Percentiles rank a stretch among this genome's conserved stretches.
These are phyloP conservation scores for Protobothrops mucrosquamatus DNA, from an alignment of 2,113 vertebrate genomes.

Conservation along the genomic window DNA sequence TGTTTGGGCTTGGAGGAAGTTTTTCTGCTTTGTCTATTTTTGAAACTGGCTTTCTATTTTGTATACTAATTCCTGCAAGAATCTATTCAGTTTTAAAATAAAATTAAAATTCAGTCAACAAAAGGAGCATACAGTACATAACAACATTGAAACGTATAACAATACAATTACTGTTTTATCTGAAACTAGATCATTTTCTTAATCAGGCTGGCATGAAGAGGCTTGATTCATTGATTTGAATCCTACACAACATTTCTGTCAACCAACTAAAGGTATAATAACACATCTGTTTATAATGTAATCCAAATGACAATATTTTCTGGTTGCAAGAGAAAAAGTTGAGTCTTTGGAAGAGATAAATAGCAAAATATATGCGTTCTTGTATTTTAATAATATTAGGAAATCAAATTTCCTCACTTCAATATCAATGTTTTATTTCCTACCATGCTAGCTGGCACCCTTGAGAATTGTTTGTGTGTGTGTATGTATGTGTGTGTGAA, in stretches of 20 bases:
- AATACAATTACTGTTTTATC: not conserved
- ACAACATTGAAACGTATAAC: not conserved
- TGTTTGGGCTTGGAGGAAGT: not conserved
- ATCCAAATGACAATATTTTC: not conserved
- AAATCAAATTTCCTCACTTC: not conserved
- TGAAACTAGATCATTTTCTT: not conserved
- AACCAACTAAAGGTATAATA: not conserved
- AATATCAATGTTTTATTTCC: not conserved
- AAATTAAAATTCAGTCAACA: not conserved
- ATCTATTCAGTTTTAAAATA: not conserved
- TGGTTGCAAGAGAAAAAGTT: not conserved
- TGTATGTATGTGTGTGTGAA: not conserved
- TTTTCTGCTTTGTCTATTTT: rapidly evolving
- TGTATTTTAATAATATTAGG: not conserved
- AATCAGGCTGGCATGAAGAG: not conserved
- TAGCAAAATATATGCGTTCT: not conserved
- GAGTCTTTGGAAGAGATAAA: not conserved
- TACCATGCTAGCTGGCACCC: too few relatives aligned
- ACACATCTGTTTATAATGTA: not conserved
- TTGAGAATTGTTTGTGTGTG: not conserved
- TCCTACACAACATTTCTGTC: not conserved
- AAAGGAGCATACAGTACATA: not conserved
- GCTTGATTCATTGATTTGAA: not conserved
- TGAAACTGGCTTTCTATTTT: not conserved
- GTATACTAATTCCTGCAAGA: not conserved